Evolutionary conservation across 2,888 invertebrate species (phyloP).

Genomic region (Branchipolynoe longqiensis): DNA sequence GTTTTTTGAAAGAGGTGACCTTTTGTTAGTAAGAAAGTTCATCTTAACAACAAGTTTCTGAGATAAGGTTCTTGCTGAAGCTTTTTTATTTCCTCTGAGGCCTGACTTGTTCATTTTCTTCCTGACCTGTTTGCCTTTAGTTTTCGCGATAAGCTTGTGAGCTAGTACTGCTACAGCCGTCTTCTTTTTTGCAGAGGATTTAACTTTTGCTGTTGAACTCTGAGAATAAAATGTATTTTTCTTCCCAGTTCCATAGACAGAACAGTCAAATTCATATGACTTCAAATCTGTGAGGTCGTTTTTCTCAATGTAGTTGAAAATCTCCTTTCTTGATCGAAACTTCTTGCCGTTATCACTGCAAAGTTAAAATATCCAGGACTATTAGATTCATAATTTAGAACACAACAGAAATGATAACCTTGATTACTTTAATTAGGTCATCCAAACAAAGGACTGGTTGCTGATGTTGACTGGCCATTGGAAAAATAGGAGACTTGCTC

Average conservation of each 20-base stretch:
- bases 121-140: background rate
- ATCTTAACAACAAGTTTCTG: slow-evolving; percentile 57
- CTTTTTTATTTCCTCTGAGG: background rate
- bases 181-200: slow-evolving; percentile 16
- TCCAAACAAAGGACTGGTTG: too few relatives aligned
- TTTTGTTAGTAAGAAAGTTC: slow-evolving; percentile 31
- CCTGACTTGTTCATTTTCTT: background rate
- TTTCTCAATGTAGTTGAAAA: slow-evolving; percentile 15
- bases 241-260: slow-evolving; percentile 23
- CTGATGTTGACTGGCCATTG: too few relatives aligned
- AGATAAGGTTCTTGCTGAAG: background rate
- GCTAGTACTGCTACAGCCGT: background rate
- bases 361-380: background rate
- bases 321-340: slow-evolving; percentile 33
- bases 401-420: background rate
- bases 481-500: background rate
- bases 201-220: background rate
- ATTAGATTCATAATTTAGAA: background rate
- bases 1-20: background rate
- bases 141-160: background rate
- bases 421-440: background rate
- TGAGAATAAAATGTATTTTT: background rate
- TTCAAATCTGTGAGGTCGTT: background rate
- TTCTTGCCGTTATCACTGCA: slow-evolving; percentile 32
- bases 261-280: slow-evolving; percentile 44